Conservation (phyloP, 1,140 invertebrate species). For the Saxidomus purpurata region DNA sequence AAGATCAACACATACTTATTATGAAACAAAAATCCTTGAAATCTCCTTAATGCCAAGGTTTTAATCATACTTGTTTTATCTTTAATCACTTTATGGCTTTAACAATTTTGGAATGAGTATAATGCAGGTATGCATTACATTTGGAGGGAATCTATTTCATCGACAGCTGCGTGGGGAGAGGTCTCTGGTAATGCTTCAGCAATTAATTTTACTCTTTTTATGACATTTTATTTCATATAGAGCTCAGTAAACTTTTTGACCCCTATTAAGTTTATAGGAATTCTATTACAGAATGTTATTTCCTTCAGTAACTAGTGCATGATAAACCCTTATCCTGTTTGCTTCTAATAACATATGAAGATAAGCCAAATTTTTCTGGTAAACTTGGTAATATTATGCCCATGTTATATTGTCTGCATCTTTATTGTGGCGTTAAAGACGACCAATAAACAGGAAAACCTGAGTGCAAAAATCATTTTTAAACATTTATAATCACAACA, state of each 20-base stretch:
- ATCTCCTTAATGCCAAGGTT: slow-evolving; percentile 54
- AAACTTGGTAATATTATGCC: too few species aligned
- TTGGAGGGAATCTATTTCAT: neutral
- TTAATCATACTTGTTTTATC: slow-evolving; percentile 53
- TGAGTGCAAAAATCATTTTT: too few species aligned
- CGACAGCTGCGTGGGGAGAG: neutral
- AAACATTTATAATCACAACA: too few species aligned
- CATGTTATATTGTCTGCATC: too few species aligned
- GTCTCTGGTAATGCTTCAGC: neutral
- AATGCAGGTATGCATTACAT: slow-evolving; percentile 38
- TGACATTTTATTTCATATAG: neutral
- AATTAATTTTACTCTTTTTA: slow-evolving; percentile 18
- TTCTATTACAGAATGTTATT: neutral
- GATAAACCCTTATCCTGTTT: too few species aligned
- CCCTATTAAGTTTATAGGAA: neutral
- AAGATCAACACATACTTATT: slow-evolving; percentile 52
- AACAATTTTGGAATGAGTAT: slow-evolving; percentile 5
- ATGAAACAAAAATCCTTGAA: slow-evolving; percentile 16
- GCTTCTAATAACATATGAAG: too few species aligned
- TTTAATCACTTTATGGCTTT: slow-evolving; percentile 40
- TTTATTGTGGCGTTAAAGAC: too few species aligned
- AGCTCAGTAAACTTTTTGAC: neutral
- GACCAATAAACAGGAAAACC: too few species aligned
- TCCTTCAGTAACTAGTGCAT: too few species aligned
- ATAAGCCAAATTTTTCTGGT: too few species aligned